A percentile compares a stretch with the other conserved stretches of the same genome.
Conservation (phyloP, 2,888 invertebrate genomes). For the Theodoxus fluviatilis region DNA sequence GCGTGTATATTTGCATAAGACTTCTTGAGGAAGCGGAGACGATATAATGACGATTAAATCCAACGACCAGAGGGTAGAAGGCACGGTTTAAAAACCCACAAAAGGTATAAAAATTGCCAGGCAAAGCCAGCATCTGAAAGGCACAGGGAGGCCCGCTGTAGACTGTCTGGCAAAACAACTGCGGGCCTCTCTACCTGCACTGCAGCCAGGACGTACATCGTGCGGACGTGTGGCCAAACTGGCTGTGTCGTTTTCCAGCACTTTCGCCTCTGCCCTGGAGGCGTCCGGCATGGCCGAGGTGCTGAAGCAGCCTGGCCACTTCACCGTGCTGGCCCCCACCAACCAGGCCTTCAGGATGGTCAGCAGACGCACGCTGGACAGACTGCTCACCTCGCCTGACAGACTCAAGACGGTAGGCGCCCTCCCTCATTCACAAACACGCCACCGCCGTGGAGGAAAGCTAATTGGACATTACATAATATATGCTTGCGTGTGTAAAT, state of each 20-base stretch:
- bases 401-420: slow-evolving; percentile 60
- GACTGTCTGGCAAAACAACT: no score
- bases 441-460: not conserved
- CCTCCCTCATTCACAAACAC: not conserved
- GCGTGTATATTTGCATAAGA: no score
- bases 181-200: no score
- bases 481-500: no score
- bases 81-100: no score
- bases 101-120: no score
- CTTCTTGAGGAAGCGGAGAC: no score
- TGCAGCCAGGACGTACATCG: no score
- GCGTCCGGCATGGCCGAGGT: slow-evolving; percentile 40
- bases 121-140: no score
- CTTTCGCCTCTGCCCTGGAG: slow-evolving; percentile 34
- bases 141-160: no score
- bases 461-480: not conserved
- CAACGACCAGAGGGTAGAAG: no score
- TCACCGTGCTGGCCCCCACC: slow-evolving; percentile 57
- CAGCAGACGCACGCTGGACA: slow-evolving; percentile 41
- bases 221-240: not conserved
- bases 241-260: not conserved
- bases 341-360: slow-evolving; percentile 57
- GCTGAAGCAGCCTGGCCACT: slow-evolving; percentile 36
- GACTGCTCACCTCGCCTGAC: slow-evolving; percentile 55
- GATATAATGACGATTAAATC: no score